A percentile compares a stretch with the other conserved stretches of the same genome.
Conservation (phyloP, 2,113 vertebrate species). For the Nothocercus nigrocapillus region DNA sequence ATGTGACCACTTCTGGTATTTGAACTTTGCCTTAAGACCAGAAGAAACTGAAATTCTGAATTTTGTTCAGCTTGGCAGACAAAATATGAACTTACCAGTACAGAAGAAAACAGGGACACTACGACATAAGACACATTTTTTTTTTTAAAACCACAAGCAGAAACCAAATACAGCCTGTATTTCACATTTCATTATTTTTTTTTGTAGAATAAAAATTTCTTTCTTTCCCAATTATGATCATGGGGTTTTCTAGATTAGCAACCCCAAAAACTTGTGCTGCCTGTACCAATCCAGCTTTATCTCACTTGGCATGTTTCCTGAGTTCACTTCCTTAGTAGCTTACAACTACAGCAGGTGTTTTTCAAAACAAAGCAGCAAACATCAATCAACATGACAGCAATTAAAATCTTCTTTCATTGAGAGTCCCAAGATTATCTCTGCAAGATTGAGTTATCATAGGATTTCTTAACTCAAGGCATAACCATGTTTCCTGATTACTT, state of each 20-base stretch:
- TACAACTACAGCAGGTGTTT: background rate
- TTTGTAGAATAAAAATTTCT: background rate
- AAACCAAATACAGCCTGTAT: background rate
- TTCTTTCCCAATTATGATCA: background rate
- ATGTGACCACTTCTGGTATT: background rate
- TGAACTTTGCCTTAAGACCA: background rate
- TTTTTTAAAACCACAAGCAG: background rate
- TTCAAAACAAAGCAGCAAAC: background rate
- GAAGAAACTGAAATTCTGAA: background rate
- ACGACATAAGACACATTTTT: background rate
- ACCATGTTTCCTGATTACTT: background rate
- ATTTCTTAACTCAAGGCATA: background rate
- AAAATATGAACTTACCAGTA: background rate
- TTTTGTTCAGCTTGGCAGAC: background rate
- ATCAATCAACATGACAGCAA: background rate
- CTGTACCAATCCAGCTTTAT: background rate
- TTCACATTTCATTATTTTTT: background rate
- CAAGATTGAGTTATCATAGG: background rate
- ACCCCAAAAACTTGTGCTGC: background rate
- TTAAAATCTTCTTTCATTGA: background rate
- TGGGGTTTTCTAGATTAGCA: background rate
- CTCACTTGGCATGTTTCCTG: fast-evolving
- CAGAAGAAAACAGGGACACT: background rate
- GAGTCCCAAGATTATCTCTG: background rate
- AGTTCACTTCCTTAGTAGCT: background rate